Evolutionary conservation across 2,797 vertebrate genomes (phyloP).

Genomic region (Enteromius anoplus): DNA sequence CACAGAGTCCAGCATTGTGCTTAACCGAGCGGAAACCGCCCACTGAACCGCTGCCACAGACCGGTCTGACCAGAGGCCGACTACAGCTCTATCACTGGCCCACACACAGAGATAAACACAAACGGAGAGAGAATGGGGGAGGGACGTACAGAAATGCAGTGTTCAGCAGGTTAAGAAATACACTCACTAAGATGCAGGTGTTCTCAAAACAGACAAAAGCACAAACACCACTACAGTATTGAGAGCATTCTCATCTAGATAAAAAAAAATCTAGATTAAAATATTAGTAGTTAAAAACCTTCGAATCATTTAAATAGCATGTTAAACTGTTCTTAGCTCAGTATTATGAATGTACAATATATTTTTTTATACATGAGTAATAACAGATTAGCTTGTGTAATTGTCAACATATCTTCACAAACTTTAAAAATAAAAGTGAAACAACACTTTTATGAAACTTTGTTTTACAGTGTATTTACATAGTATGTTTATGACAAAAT

Average conservation of each 20-base stretch:
- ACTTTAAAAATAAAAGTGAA: no score
- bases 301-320: no score
- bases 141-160: slow-evolving; percentile 31
- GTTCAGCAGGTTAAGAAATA: slow-evolving; percentile 42
- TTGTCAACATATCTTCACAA: no score
- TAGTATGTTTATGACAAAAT: no score
- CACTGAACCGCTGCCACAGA: slow-evolving; percentile 42
- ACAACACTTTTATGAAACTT: no score
- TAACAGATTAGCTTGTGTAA: no score
- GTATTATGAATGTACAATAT: no score
- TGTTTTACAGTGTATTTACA: no score
- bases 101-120: slow-evolving; percentile 29
- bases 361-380: no score
- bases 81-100: slow-evolving; percentile 12
- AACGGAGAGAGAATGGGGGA: not conserved
- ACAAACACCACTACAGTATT: not conserved
- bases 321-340: no score
- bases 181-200: slow-evolving; percentile 15
- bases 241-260: not conserved
- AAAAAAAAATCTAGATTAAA: not conserved
- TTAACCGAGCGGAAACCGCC: slow-evolving; percentile 52
- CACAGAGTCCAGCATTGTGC: slow-evolving; percentile 49
- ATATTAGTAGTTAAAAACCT: not conserved
- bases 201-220: slow-evolving; percentile 8
- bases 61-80: slow-evolving; percentile 49